Evolutionary conservation across 1,140 invertebrate genomes (phyloP).

Genomic region (Tyrophagus putrescentiae): DNA sequence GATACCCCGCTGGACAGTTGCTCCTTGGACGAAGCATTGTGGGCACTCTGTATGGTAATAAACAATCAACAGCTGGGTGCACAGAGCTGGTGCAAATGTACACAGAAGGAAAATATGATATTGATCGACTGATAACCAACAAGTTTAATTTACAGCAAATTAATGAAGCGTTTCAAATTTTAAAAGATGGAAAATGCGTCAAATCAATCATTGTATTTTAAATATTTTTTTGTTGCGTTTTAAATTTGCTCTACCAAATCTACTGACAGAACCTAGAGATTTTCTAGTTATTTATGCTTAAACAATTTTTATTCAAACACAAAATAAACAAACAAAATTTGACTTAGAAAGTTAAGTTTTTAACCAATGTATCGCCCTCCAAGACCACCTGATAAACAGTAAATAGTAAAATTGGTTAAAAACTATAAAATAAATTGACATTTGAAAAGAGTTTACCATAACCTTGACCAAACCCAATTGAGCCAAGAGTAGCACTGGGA

Average conservation of each 20-base stretch:
- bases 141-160: constrained; percentile 56
- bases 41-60: constrained; percentile 77
- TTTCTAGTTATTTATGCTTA: too few species aligned
- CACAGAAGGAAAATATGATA: constrained; percentile 58
- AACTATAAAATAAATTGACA: too few species aligned
- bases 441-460: too few species aligned
- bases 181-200: constrained; percentile 31
- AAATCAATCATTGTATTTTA: constrained; percentile 24
- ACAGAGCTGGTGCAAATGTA: constrained; percentile 87
- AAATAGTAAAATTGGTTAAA: too few species aligned
- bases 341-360: too few species aligned
- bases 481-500: too few species aligned
- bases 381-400: too few species aligned
- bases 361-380: too few species aligned
- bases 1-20: constrained; percentile 82
- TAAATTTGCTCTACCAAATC: neutral
- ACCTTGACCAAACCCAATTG: too few species aligned
- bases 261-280: too few species aligned
- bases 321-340: too few species aligned
- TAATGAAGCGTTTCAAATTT: constrained; percentile 76
- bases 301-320: too few species aligned
- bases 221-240: neutral
- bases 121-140: constrained; percentile 90
- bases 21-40: constrained; percentile 88
- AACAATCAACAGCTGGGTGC: constrained; percentile 78